phyloP scores from a whole-genome alignment of 2,797 vertebrate species.

The Sarcoramphus papa region DNA sequence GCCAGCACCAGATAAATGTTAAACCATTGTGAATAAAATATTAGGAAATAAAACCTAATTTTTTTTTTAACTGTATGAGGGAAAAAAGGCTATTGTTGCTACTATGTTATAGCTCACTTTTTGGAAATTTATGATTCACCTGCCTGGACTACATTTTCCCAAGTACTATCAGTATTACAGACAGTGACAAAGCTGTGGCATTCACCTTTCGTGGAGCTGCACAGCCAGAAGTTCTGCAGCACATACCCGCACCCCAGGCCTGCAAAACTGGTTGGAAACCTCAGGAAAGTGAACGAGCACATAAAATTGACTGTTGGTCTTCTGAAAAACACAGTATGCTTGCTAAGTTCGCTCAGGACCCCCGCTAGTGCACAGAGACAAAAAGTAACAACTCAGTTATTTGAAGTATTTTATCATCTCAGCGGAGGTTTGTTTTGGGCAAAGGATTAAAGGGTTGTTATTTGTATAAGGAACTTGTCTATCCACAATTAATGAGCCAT shows the following conservation, averaged over 20 bases:
- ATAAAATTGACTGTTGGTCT: background rate
- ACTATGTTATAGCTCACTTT: background rate
- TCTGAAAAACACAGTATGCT: fast-evolving
- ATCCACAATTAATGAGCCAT: background rate
- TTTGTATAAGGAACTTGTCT: background rate
- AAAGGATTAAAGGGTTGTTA: background rate
- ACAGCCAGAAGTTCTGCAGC: background rate
- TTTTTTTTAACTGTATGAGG: background rate
- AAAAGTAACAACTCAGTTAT: background rate
- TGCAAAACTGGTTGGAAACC: background rate
- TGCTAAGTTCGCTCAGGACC: background rate
- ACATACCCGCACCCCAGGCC: fast-evolving
- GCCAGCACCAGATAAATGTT: background rate
- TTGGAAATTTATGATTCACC: background rate
- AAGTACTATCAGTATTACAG: background rate
- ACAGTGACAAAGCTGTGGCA: background rate
- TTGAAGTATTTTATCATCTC: background rate
- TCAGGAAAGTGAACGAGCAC: background rate
- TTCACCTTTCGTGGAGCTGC: background rate
- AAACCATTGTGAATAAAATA: background rate
- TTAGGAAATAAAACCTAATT: background rate
- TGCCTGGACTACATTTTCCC: background rate
- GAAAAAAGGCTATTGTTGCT: background rate
- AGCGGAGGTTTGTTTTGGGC: background rate
- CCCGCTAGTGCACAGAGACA: background rate